Conservation (phyloP, 2,888 invertebrate species). For the Xestia xanthographa region DNA sequence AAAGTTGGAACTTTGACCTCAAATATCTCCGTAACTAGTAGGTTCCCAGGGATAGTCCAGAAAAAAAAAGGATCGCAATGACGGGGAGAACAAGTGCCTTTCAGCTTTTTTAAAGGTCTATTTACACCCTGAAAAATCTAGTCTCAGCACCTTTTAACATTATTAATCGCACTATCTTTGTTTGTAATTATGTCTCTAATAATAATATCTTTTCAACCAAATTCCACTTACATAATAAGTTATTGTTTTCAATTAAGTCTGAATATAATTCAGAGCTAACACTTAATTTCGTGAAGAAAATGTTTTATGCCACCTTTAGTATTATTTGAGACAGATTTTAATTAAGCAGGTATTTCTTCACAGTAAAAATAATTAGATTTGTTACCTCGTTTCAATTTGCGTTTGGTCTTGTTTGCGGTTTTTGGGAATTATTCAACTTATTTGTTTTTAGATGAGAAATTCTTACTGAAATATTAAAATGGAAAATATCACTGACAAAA, state of each 20-base stretch:
- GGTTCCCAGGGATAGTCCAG: no score
- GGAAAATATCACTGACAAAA: not conserved
- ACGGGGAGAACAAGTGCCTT: no score
- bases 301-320: slow-evolving; percentile 26
- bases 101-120: no score
- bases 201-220: not conserved
- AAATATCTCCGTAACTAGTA: no score
- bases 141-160: not conserved
- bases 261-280: slow-evolving; percentile 13
- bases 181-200: not conserved
- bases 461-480: not conserved
- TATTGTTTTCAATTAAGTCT: slow-evolving; percentile 32
- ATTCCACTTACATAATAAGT: slow-evolving; percentile 6
- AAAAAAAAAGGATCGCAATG: no score
- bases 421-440: slow-evolving; percentile 8
- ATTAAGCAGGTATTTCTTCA: slow-evolving; percentile 41
- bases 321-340: slow-evolving; percentile 35
- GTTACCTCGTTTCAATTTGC: slow-evolving; percentile 41
- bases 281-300: slow-evolving; percentile 32
- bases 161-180: not conserved
- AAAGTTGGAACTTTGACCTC: no score
- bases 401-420: slow-evolving; percentile 30
- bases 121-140: no score
- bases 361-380: slow-evolving; percentile 36
- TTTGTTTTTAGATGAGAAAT: not conserved